These are phyloP conservation scores for Pithecia hirsuta DNA, from an alignment of 2,797 vertebrate species.

Conservation along the genomic window DNA sequence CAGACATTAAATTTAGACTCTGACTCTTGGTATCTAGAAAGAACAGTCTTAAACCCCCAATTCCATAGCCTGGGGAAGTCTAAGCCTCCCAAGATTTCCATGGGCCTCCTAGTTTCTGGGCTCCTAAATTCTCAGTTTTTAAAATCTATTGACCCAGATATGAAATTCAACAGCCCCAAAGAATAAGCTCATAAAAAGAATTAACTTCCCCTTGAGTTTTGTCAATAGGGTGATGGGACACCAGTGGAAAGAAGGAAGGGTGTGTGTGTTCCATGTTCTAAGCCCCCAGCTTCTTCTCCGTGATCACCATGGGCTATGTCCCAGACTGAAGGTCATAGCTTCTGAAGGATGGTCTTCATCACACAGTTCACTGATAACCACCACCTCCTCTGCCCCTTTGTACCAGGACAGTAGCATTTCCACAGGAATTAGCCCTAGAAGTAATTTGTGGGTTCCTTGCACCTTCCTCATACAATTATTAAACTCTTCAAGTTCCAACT, in stretches of 20 bases:
- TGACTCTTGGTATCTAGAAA: neutral
- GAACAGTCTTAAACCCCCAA: neutral
- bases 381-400: neutral
- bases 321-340: neutral
- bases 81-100: neutral
- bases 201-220: neutral
- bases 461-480: neutral
- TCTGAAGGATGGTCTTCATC: neutral
- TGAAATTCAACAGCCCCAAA: neutral
- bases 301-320: neutral
- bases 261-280: neutral
- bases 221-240: rapidly evolving
- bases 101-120: neutral
- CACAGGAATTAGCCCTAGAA: neutral
- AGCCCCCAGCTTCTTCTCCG: neutral
- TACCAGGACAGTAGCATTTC: neutral
- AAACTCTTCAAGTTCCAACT: neutral
- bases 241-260: neutral
- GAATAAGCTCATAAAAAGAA: neutral
- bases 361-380: neutral
- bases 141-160: neutral
- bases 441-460: neutral
- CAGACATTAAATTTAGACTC: neutral
- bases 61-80: neutral
- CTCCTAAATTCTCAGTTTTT: neutral